Base-by-base conservation (phyloP, 2,888 invertebrate genomes). In the Panzeria rudis region DNA sequence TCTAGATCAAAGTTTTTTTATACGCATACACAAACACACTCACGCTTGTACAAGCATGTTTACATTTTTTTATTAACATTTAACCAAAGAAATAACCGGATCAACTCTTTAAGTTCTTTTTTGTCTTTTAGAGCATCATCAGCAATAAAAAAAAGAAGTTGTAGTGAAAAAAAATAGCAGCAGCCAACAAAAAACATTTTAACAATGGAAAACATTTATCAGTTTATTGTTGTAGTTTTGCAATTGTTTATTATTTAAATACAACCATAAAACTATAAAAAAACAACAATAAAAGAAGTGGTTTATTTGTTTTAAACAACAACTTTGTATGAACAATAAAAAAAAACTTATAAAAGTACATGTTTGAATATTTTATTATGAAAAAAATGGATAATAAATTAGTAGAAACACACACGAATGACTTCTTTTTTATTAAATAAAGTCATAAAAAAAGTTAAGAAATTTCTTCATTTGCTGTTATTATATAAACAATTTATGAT, bases 181-280 rank as follows among this genome's bases (percentile, higher is more conserved):
- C 25, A 59, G 13, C 9, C 56, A 35, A 25, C 50, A 56, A 35
- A 23, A 76, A 44, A 20, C 32, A 41, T 44, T 38, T 29, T 17
- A 68, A 59, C 44, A 77, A 68, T 68, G 47, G 44, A 47, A 77
- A 68, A 59, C 77, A 59, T 77, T 77, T 59, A 59, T 77, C 68
- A 59, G 56, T 9, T 41, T 38, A n/a, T 29, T 25, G 8, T 44
- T 68, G 47, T 59, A 47, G 35, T 56, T 54, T 25, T 59, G 35
- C 47, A 68, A 59, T 23, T 68, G 38, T 56, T 47, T 77, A 35
- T 68, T 77, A 77, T 77, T 77, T 68, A 77, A 76, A 76, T 56
- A 32, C 41, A 56, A n/a, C 64, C 25, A 66, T 54, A 66, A 77
- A 77, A 68, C 56, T 25, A 68, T 44, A 47, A 64, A 61, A 76